phyloP scores from a whole-genome alignment of 2,888 invertebrate genomes.

The Latrodectus elegans region DNA sequence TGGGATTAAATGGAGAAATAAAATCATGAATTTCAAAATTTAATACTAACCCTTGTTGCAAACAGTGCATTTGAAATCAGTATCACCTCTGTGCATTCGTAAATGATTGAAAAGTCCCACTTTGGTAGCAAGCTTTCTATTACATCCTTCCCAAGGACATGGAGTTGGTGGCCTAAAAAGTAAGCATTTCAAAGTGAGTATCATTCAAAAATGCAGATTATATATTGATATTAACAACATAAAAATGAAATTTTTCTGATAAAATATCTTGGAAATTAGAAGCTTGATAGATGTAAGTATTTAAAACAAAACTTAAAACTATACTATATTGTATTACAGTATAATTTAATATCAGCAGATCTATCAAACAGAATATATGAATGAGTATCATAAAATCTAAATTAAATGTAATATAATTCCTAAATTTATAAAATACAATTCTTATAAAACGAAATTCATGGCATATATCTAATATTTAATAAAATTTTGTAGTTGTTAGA shows the following conservation, averaged over 20 bases:
- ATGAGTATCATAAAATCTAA: too few relatives aligned
- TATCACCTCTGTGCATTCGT: constrained; percentile 71
- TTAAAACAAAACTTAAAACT: not conserved
- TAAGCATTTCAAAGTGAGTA: not conserved
- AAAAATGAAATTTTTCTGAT: too few relatives aligned
- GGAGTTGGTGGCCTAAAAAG: constrained; percentile 68
- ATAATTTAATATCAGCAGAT: not conserved
- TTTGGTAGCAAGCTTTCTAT: constrained; percentile 70
- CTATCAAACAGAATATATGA: too few relatives aligned
- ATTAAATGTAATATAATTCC: too few relatives aligned
- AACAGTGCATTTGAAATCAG: constrained; percentile 70
- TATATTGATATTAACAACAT: constrained; percentile 65
- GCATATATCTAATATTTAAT: too few relatives aligned
- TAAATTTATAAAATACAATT: too few relatives aligned
- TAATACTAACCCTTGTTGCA: constrained; percentile 70
- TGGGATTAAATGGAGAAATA: too few relatives aligned
- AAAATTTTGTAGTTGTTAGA: too few relatives aligned
- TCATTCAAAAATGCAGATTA: not conserved
- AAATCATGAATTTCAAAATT: too few relatives aligned
- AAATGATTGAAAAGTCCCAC: constrained; percentile 71
- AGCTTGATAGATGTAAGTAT: not conserved
- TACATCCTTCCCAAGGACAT: constrained; percentile 71
- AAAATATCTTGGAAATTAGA: too few relatives aligned
- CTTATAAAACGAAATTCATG: too few relatives aligned
- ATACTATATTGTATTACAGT: not conserved